Evolutionary conservation across 1,140 invertebrate genomes (phyloP).

Genomic region (Bursaphelenchus mucronatus): DNA sequence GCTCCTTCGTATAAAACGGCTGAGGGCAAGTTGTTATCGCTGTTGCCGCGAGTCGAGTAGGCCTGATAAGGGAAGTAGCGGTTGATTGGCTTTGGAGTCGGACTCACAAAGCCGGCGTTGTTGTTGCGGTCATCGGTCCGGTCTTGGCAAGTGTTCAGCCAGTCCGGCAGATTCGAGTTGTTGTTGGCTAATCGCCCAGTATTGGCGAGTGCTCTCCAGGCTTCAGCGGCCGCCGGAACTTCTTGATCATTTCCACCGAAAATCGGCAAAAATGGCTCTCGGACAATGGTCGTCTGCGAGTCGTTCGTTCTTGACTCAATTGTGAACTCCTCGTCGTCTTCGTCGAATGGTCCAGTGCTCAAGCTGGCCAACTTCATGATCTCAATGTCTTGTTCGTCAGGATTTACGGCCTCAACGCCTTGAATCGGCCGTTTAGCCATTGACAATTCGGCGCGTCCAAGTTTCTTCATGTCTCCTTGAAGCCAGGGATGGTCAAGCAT

Average conservation of each 20-base stretch:
- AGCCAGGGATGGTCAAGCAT: slow-evolving; percentile 68
- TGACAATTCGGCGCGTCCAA: slow-evolving; percentile 1
- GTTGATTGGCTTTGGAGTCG: slow-evolving; percentile 25
- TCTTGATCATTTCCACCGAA: slow-evolving; percentile 20
- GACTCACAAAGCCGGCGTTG: slow-evolving; percentile 1
- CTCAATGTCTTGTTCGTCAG: slow-evolving; percentile 24
- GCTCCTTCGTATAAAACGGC: slow-evolving; percentile 38
- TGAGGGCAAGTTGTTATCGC: slow-evolving; percentile 28
- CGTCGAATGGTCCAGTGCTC: slow-evolving; percentile 18
- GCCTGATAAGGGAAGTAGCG: neutral
- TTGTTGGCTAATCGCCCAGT: slow-evolving; percentile 9
- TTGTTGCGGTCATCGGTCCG: slow-evolving; percentile 13
- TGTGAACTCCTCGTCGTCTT: neutral
- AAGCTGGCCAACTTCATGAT: slow-evolving; percentile 22
- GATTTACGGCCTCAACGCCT: slow-evolving; percentile 12
- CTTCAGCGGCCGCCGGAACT: slow-evolving; percentile 8
- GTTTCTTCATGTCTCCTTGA: slow-evolving; percentile 29
- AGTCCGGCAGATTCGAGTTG: slow-evolving; percentile 11
- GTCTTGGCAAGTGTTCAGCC: slow-evolving; percentile 13
- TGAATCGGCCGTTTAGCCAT: slow-evolving; percentile 16
- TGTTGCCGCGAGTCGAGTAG: neutral
- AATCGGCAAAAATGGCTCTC: slow-evolving; percentile 23
- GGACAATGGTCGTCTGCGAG: slow-evolving; percentile 20
- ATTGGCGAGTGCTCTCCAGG: neutral
- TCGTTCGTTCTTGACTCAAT: neutral